Conservation (phyloP, 2,888 invertebrate genomes). For the Sminthurides aquaticus region DNA sequence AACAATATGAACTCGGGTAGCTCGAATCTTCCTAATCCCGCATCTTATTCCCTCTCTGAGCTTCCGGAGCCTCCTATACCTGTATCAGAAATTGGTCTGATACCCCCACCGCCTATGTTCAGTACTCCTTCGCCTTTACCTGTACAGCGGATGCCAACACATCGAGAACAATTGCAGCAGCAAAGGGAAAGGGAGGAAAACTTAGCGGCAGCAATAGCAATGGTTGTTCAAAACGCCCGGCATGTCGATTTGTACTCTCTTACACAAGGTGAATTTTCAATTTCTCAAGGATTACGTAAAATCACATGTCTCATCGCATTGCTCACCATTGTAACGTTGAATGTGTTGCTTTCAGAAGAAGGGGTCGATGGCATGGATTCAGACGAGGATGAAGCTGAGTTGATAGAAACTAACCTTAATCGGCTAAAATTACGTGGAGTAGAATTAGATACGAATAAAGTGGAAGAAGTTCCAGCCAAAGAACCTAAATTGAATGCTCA, state of each 20-base stretch:
- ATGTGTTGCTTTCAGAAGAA: constrained; percentile 49
- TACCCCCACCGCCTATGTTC: constrained; percentile 92
- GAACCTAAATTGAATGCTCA: constrained; percentile 85
- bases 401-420: constrained; percentile 41
- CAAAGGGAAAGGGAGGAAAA: constrained; percentile 42
- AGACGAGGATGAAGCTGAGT: constrained; percentile 52
- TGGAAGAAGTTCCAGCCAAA: constrained; percentile 87
- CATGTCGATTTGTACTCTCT: constrained; percentile 37
- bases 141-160: constrained; percentile 47
- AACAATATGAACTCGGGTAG: background rate
- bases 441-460: constrained; percentile 69
- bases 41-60: constrained; percentile 66
- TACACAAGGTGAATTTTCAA: constrained; percentile 24
- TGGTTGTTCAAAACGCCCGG: constrained; percentile 43
- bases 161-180: constrained; percentile 34
- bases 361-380: constrained; percentile 52
- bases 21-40: constrained; percentile 4
- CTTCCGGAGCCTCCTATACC: constrained; percentile 87
- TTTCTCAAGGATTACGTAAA: background rate
- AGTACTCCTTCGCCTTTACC: constrained; percentile 55
- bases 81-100: constrained; percentile 84
- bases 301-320: no score
- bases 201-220: constrained; percentile 42
- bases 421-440: constrained; percentile 36
- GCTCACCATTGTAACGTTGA: background rate